Percentiles rank a stretch among this genome's conserved stretches.
phyloP scores from a whole-genome alignment of 1,140 invertebrate species.

The Saccostrea echinata region DNA sequence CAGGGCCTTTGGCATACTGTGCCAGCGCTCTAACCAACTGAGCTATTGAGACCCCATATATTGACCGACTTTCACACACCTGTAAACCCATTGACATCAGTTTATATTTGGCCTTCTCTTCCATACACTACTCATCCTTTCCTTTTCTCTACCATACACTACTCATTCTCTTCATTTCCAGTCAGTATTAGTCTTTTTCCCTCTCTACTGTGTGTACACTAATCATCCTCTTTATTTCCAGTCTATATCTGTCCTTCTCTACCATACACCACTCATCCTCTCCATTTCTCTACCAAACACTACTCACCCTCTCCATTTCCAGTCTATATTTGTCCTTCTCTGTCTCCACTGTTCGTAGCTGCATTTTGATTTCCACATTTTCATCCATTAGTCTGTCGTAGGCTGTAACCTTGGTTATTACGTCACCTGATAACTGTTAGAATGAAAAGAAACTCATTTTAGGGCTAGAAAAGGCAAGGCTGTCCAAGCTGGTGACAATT shows the following conservation, averaged over 20 bases:
- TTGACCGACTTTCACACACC: conserved; percentile 70
- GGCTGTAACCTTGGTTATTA: conserved; percentile 65
- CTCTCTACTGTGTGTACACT: conserved; percentile 64
- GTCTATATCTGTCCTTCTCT: too few species aligned
- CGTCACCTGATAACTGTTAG: conserved; percentile 16
- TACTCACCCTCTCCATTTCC: conserved; percentile 73
- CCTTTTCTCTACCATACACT: neutral
- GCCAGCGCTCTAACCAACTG: conserved; percentile 70
- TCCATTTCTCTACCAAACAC: neutral
- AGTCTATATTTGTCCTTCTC: conserved; percentile 72
- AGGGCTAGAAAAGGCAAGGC: too few species aligned
- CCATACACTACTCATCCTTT: neutral
- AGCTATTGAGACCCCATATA: too few species aligned
- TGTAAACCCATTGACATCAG: too few species aligned
- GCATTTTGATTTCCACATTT: conserved; percentile 73
- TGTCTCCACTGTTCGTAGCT: conserved; percentile 67
- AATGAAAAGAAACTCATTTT: neutral
- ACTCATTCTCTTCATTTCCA: conserved; percentile 74
- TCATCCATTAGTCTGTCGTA: conserved; percentile 74
- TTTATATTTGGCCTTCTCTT: too few species aligned
- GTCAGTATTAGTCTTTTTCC: conserved; percentile 71
- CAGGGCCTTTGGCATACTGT: too few species aligned
- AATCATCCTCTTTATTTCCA: too few species aligned
- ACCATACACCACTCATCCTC: neutral
- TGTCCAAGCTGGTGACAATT: too few species aligned